phyloP scores from a whole-genome alignment of 2,888 invertebrate species.

The Eremobia ochroleuca region DNA sequence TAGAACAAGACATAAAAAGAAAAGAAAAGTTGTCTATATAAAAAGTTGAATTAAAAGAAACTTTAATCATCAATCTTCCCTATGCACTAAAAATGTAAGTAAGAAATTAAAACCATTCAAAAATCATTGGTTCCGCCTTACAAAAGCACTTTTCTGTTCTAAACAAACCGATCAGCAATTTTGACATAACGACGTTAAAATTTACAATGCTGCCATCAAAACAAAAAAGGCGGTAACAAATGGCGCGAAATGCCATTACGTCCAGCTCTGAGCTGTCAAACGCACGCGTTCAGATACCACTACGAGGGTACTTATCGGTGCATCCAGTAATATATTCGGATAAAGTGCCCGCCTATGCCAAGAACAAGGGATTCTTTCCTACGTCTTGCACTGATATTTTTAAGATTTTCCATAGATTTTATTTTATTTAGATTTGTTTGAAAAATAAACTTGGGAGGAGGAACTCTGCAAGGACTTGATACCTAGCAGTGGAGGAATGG shows the following conservation, averaged over 20 bases:
- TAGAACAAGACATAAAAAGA: not conserved
- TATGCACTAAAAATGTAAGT: not conserved
- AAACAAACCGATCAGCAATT: conserved; percentile 35
- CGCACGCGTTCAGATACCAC: conserved; percentile 68
- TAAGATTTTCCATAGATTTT: conserved; percentile 19
- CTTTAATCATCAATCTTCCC: not conserved
- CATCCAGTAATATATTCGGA: conserved; percentile 74
- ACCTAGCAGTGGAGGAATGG: no score
- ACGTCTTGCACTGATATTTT: conserved; percentile 26
- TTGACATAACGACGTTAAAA: conserved; percentile 56
- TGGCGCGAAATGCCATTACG: conserved; percentile 75
- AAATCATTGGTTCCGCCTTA: not conserved
- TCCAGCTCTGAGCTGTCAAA: conserved; percentile 71
- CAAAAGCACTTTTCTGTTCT: conserved; percentile 2
- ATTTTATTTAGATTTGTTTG: not conserved
- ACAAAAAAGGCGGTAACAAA: conserved; percentile 71
- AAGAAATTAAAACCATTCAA: not conserved
- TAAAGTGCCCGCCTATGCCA: conserved; percentile 70
- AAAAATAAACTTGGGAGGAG: not conserved
- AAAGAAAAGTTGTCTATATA: not conserved
- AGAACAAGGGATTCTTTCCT: conserved; percentile 57
- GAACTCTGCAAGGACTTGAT: not conserved
- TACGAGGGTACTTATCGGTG: conserved; percentile 69
- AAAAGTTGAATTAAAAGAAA: no score
- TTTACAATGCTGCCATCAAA: conserved; percentile 61